Conservation (phyloP, 2,888 invertebrate species). For the Microctonus aethiopoides region DNA sequence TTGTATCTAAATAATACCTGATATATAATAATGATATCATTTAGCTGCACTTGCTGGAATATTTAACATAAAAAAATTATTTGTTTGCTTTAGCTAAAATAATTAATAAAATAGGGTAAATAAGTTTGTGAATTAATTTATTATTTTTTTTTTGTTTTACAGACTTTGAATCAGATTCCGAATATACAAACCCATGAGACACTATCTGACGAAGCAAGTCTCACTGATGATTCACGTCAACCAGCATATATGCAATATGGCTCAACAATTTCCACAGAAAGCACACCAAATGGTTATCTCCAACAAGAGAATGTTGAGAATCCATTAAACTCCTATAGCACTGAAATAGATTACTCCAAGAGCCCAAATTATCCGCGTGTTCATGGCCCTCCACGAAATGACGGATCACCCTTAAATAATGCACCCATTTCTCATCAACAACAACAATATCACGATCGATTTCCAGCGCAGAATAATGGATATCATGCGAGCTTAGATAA, state of each 20-base stretch:
- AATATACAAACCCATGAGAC: slow-evolving; percentile 46
- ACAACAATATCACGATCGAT: slow-evolving; percentile 39
- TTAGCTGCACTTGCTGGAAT: no score
- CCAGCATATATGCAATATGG: slow-evolving; percentile 43
- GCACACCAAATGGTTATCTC: slow-evolving; percentile 46
- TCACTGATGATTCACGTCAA: slow-evolving; percentile 18
- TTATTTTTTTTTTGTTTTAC: not conserved
- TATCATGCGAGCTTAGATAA: slow-evolving; percentile 44
- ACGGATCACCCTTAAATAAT: not conserved
- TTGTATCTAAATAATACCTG: no score
- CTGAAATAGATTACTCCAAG: slow-evolving; percentile 45
- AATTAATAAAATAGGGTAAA: no score
- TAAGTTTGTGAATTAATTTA: no score
- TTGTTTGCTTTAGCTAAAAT: no score
- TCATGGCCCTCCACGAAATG: slow-evolving; percentile 13
- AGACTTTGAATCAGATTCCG: slow-evolving; percentile 45
- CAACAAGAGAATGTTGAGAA: slow-evolving; percentile 19
- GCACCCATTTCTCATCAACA: slow-evolving; percentile 33
- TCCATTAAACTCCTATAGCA: slow-evolving; percentile 9
- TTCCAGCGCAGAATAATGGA: slow-evolving; percentile 37
- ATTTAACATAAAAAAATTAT: no score
- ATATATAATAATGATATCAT: no score
- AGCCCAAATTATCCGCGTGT: slow-evolving; percentile 44
- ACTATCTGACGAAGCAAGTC: slow-evolving; percentile 35
- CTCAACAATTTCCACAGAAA: slow-evolving; percentile 41